Base-by-base conservation (phyloP, 1,140 invertebrate species). In the Akabosia matsudoensis region DNA sequence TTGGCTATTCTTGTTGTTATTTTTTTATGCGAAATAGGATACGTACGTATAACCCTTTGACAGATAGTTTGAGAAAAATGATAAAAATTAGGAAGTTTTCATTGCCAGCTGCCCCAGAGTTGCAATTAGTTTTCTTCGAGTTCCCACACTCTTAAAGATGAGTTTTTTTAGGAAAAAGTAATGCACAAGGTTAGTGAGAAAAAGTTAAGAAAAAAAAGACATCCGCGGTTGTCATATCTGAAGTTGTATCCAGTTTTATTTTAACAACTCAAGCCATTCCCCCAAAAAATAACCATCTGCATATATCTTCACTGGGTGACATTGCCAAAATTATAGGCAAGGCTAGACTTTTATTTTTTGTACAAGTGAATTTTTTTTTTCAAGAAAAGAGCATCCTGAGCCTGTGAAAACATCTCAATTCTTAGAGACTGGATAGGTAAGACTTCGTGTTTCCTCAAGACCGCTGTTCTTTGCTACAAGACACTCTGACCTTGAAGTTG, bases 21-120 rank as follows among this genome's bases (percentile, higher is more conserved):
- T 56, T 67, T 67, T 67, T 67, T n/a, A n/a, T 67, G 61, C 61
- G 61, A 67, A 67, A 67, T 67, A 24, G 61, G 61, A 67, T 67
- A 67, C 31, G 24, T 30, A 4, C 22, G 13, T n/a, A n/a, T n/a
- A n/a, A n/a, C n/a, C n/a, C n/a, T n/a, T n/a, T n/a, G n/a, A n/a
- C n/a, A n/a, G n/a, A 18, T 45, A 45, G 37, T 18, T 56, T 56
- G 14, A 22, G 14, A 24, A 56, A 24, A 56, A 56, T 4, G 24
- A 56, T 56, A 56, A 56, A 56, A 56, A 56, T 56, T 7, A 56
- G 7, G n/a, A 56, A 56, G n/a, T 56, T 45, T n/a, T 22, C 54
- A 22, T 56, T 45, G 37, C 37, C n/a, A n/a, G n/a, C n/a, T n/a
- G n/a, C n/a, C n/a, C n/a, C n/a, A n/a, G n/a, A n/a, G n/a, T n/a